Conservation (phyloP, 2,113 vertebrate species). For the Hypocryptadius cinnamomeus region DNA sequence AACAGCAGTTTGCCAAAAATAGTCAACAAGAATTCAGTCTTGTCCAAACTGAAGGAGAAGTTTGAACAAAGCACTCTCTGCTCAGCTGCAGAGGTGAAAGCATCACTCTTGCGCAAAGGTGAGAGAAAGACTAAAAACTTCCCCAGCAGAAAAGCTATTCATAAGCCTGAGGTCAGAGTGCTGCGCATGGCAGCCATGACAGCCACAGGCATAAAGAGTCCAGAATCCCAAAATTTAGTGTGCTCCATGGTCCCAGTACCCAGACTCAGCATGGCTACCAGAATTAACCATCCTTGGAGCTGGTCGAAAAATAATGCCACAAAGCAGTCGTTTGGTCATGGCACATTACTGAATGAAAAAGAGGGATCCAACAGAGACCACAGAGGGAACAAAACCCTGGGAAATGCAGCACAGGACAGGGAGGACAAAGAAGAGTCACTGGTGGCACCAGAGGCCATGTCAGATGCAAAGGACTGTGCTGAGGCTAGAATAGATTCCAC, state of each 20-base stretch:
- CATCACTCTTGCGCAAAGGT: neutral
- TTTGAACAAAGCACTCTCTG: slow-evolving; percentile 74
- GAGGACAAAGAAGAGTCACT: neutral
- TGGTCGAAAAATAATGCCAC: slow-evolving; percentile 36
- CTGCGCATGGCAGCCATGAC: slow-evolving; percentile 33
- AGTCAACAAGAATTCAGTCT: slow-evolving; percentile 55
- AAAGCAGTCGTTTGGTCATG: neutral
- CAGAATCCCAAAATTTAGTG: slow-evolving; percentile 49
- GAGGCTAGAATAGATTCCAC: neutral
- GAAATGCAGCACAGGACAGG: neutral
- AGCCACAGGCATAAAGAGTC: slow-evolving; percentile 24
- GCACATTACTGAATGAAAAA: neutral
- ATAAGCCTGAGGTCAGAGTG: slow-evolving; percentile 40
- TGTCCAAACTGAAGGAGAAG: slow-evolving; percentile 74
- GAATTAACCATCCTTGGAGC: slow-evolving; percentile 58
- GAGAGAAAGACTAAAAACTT: slow-evolving; percentile 6
- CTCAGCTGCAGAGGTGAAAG: slow-evolving; percentile 43
- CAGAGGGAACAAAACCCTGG: neutral
- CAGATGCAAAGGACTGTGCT: neutral
- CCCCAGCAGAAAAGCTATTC: slow-evolving; percentile 11
- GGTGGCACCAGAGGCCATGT: neutral
- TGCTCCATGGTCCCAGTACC: slow-evolving; percentile 38
- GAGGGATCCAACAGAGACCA: neutral
- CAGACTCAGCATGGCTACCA: slow-evolving; percentile 53
- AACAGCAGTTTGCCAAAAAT: slow-evolving; percentile 31